A percentile compares a stretch with the other conserved stretches of the same genome.
phyloP scores from a whole-genome alignment of 2,113 vertebrate genomes.

The Microcebus griseorufus region DNA sequence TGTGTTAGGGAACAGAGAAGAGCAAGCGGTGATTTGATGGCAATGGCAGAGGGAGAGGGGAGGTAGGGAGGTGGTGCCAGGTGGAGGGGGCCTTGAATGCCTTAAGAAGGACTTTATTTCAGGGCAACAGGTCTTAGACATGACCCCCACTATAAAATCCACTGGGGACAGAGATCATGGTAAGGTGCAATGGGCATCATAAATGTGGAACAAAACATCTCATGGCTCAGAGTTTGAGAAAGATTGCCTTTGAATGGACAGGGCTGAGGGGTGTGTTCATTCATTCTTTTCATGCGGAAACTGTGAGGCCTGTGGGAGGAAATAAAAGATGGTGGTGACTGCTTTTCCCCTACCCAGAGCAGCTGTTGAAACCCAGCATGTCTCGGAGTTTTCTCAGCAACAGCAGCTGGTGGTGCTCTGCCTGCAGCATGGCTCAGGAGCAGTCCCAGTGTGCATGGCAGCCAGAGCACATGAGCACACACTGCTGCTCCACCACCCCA shows the following conservation, averaged over 20 bases:
- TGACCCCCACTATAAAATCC: not conserved
- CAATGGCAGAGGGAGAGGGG: not conserved
- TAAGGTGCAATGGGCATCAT: not conserved
- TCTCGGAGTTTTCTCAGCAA: not conserved
- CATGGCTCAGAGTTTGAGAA: not conserved
- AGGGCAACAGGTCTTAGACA: not conserved
- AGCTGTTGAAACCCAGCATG: not conserved
- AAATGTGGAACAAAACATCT: not conserved
- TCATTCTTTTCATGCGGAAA: not conserved
- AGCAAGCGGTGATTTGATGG: too few species aligned
- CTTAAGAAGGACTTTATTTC: not conserved
- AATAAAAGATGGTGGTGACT: not conserved
- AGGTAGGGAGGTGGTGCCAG: not conserved
- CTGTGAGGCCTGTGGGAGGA: not conserved
- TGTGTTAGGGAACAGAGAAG: too few species aligned
- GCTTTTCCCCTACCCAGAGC: not conserved
- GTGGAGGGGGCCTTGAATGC: not conserved
- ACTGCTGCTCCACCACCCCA: not conserved
- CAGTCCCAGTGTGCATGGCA: too few species aligned
- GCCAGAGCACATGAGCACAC: not conserved
- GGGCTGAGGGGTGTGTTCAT: not conserved
- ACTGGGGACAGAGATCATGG: not conserved
- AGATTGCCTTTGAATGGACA: not conserved
- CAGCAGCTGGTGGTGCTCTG: not conserved
- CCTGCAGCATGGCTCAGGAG: too few species aligned